Base-by-base conservation (phyloP, 1,140 invertebrate species). In the Mya arenaria region DNA sequence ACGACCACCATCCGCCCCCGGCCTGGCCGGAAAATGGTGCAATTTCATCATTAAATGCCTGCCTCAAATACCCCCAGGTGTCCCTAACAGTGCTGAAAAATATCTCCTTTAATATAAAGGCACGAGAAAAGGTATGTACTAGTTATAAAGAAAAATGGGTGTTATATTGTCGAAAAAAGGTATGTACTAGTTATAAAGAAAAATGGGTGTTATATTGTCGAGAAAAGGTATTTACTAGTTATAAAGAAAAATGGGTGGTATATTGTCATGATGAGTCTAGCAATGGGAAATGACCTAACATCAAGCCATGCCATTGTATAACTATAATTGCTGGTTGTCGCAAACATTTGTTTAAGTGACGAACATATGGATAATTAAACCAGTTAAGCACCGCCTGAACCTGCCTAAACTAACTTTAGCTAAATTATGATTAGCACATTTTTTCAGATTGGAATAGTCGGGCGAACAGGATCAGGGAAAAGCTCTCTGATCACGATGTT, bases 41-140 rank as follows among this genome's bases (percentile, higher is more conserved):
- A 77, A 94, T 98, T 44, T 88, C 90, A n/a, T 96, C 97, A 77
- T 92, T 94, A 62, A 94, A 96, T 65, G 93, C 96, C 0, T 94
- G 90, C 1, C 84, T 97, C 4, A 93, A 94, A 82, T 97, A 97
- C 86, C 93, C 94, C 1, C 90, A 92, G 1, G 92, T 94, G 19
- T 94, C 95, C 73, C 92, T 94, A 8, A 94, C 95, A 0, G 95
- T 97, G 0, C 91, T 97, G 0, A 96, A 96, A 88, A 94, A 95
- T 79, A 92, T 97, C 0, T 95, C 94, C 81, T 96, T 97, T 48
- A 90, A 90, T 0, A 95, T 97, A 30, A 83, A 95, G 48, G 93
- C 96, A 0, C 93, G 92, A 44, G 96, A 97, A 91, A 97, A 93
- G 92, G n/a, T n/a, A n/a, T n/a, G n/a, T n/a, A n/a, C n/a, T n/a